Base-by-base conservation (phyloP, 2,113 vertebrate genomes). In the Clarias magur region DNA sequence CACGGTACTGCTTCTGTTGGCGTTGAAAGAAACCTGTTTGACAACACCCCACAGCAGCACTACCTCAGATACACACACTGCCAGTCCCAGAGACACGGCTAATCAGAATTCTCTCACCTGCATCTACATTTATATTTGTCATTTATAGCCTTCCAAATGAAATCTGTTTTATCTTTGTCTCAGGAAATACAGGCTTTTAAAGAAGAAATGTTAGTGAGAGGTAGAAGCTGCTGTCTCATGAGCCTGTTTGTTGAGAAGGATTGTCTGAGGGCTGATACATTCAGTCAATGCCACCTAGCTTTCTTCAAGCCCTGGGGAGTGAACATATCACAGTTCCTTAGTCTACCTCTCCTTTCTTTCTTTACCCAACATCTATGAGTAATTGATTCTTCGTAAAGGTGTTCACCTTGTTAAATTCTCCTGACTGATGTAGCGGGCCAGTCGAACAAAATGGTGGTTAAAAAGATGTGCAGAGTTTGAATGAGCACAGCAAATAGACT, bases 311-410 rank as follows among this genome's bases (percentile, higher is more conserved):
- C 72, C 91, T 59, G 86, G 86, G 89, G 91, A 90, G 89, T 89
- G 93, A 95, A 91, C 93, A 93, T 95, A 96, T 95, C 94, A 94
- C 90, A 92, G 89, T 93, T 95, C 95, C 94, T 93, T 96, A 93
- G 94, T 95, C 93, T 95, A 95, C 92, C 93, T 95, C 91, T 90
- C 93, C 90, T 93, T 90, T 93, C 89, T 59, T 95, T 93, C 89
- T 59, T 95, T 93, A 92, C 94, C 94, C 92, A 96, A 94, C 96
- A 90, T 92, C 93, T 94, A 92, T 92, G 94, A 96, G 94, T 96
- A 96, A 96, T 96, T 96, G 95, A 95, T 95, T 95, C 92, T 95
- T 94, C 94, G 93, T 92, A 94, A 91, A 91, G 90, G 92, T 91
- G 93, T 93, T 92, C 21, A 0, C 92, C 78, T 91, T 89, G 91